Conservation (phyloP, 2,113 vertebrate species). For the Myxocyprinus asiaticus region DNA sequence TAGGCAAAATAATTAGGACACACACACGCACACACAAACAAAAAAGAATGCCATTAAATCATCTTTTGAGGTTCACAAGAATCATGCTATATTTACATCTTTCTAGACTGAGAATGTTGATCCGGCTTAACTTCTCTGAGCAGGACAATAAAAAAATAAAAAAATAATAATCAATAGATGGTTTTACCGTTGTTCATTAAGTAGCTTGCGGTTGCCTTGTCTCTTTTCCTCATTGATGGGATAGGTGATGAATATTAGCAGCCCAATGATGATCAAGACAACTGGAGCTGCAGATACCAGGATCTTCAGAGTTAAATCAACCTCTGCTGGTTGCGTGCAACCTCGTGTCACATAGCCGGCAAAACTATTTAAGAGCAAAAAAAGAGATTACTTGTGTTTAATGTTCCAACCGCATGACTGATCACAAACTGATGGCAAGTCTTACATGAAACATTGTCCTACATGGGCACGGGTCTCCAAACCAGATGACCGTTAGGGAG, state of each 20-base stretch:
- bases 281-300: conserved; percentile 87
- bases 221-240: conserved; percentile 88
- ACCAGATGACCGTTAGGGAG: no score
- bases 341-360: conserved; percentile 87
- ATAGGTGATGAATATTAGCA: conserved; percentile 87
- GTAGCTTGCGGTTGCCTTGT: conserved; percentile 85
- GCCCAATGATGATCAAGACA: conserved; percentile 83
- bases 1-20: no score
- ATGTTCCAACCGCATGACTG: conserved; percentile 22
- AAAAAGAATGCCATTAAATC: no score
- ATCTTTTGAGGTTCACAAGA: no score
- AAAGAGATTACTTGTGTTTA: background rate
- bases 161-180: no score
- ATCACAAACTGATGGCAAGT: background rate
- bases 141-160: no score
- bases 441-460: background rate
- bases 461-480: background rate
- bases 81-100: no score
- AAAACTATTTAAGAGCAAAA: conserved; percentile 73
- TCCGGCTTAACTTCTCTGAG: no score
- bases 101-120: no score
- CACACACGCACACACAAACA: no score
- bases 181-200: conserved; percentile 85
- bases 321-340: conserved; percentile 83
- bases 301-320: conserved; percentile 86